A percentile compares a stretch with the other conserved stretches of the same genome.
phyloP scores from a whole-genome alignment of 2,113 vertebrate species.

The Nibea albiflora region DNA sequence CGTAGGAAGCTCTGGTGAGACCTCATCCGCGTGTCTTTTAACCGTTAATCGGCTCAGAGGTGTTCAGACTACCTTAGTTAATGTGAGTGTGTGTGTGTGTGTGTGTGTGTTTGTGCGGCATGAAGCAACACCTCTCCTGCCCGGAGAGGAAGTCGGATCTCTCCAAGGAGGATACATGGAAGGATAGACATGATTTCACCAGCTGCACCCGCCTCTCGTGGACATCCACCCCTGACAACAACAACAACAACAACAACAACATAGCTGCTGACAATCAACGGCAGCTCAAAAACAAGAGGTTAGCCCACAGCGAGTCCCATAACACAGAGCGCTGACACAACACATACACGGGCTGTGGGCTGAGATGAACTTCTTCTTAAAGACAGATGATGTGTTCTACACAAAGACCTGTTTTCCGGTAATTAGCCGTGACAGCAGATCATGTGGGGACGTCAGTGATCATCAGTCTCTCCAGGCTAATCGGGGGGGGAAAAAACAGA shows the following conservation, averaged over 20 bases:
- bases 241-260: constrained; percentile 18
- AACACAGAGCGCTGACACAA: constrained; percentile 17
- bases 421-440: constrained; percentile 27
- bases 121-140: constrained; percentile 16
- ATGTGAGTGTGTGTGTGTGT: background rate
- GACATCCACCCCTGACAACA: constrained; percentile 21
- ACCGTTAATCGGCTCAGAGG: constrained; percentile 38
- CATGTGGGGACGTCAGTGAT: constrained; percentile 18
- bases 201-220: background rate
- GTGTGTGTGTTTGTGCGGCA: background rate
- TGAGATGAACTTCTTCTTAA: background rate
- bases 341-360: background rate
- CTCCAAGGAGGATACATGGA: constrained; percentile 24
- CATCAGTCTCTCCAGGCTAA: constrained; percentile 13
- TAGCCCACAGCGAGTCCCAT: background rate
- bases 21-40: constrained; percentile 8
- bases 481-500: constrained; percentile 28
- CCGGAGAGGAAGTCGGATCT: constrained; percentile 26
- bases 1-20: background rate
- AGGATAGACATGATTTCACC: constrained; percentile 22
- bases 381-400: background rate
- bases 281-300: constrained; percentile 10
- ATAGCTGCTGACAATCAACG: background rate
- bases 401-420: background rate
- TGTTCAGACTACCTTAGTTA: background rate